These are phyloP conservation scores for Heliconius melpomene DNA, from an alignment of 1,140 invertebrate genomes.

Conservation along the genomic window DNA sequence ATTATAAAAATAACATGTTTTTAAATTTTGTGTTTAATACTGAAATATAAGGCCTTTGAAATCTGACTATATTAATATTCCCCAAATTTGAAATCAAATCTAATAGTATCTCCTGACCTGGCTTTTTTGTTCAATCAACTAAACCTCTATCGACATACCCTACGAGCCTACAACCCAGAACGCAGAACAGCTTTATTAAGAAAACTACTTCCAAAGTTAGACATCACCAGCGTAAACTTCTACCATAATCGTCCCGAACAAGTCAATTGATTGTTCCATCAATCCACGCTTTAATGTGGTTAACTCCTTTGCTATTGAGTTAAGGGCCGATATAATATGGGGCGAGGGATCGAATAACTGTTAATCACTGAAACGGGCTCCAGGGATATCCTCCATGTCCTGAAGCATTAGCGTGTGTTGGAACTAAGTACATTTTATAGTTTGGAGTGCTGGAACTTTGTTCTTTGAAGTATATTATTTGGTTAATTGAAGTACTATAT, in stretches of 20 bases:
- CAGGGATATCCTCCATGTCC: conserved; percentile 9
- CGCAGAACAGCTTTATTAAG: conserved; percentile 5
- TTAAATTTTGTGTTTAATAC: too few relatives aligned
- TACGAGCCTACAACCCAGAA: neutral
- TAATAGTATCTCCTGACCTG: too few relatives aligned
- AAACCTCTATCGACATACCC: neutral
- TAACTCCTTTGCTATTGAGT: conserved; percentile 39
- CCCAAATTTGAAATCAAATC: too few relatives aligned
- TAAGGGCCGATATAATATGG: conserved; percentile 34
- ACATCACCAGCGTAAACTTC: conserved; percentile 35
- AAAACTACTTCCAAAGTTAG: conserved; percentile 14
- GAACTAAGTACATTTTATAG: conserved; percentile 10
- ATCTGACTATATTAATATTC: too few relatives aligned
- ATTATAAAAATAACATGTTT: too few relatives aligned
- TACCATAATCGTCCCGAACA: conserved; percentile 37
- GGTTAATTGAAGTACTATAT: neutral
- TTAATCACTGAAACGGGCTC: conserved; percentile 38
- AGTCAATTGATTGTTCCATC: conserved; percentile 43
- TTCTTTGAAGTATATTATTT: neutral
- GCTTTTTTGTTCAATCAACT: too few relatives aligned
- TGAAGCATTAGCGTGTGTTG: conserved; percentile 11
- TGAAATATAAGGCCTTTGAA: too few relatives aligned
- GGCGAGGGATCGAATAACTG: conserved; percentile 28
- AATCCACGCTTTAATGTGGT: conserved; percentile 41
- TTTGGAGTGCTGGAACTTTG: neutral